phyloP scores from a whole-genome alignment of 1,140 invertebrate species.

The Nymphalis io region DNA sequence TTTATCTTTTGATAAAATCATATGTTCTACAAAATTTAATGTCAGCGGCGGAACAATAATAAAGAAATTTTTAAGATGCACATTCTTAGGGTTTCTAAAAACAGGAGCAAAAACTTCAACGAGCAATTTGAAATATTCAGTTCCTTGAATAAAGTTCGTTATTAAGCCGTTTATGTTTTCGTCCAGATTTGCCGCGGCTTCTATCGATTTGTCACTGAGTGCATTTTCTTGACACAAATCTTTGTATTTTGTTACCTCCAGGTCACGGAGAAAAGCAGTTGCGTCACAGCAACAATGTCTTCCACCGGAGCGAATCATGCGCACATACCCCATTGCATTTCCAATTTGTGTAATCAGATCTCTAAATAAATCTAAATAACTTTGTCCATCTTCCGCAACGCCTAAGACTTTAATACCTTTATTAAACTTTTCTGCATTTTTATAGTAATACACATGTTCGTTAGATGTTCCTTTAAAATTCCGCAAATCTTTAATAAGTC shows the following conservation, averaged over 20 bases:
- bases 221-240: constrained; percentile 80
- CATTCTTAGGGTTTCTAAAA: constrained; percentile 92
- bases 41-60: constrained; percentile 96
- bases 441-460: constrained; percentile 88
- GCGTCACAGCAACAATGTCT: constrained; percentile 95
- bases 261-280: constrained; percentile 93
- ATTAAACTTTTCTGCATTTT: constrained; percentile 97
- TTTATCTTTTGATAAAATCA: constrained; percentile 95
- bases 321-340: constrained; percentile 97
- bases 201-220: constrained; percentile 82
- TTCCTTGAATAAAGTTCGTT: constrained; percentile 94
- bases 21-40: constrained; percentile 97
- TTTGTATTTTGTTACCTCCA: constrained; percentile 86
- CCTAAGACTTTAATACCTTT: constrained; percentile 95
- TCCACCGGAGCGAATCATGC: constrained; percentile 96
- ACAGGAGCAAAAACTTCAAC: constrained; percentile 96
- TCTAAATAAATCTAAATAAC: constrained; percentile 96
- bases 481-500: constrained; percentile 94
- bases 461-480: constrained; percentile 85
- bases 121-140: constrained; percentile 97
- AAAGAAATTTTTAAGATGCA: constrained; percentile 96
- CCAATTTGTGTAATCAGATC: constrained; percentile 96
- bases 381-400: constrained; percentile 89
- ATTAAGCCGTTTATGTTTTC: constrained; percentile 89
- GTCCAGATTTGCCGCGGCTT: constrained; percentile 88